Conservation (phyloP, 2,888 invertebrate species). For the Proisotoma minuta region DNA sequence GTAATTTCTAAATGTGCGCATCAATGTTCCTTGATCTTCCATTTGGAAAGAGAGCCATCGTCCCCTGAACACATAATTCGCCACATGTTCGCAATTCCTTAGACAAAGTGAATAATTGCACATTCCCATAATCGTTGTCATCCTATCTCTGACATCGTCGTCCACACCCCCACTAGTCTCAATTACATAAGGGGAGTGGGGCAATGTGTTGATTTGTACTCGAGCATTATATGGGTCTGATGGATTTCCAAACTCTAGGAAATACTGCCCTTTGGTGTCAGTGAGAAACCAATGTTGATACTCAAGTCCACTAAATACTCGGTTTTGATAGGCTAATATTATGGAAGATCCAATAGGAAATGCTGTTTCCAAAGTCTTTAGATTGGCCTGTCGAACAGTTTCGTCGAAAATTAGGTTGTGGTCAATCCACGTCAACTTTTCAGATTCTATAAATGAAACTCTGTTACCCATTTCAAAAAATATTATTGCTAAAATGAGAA, state of each 20-base stretch:
- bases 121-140: conserved; percentile 8
- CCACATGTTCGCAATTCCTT: conserved; percentile 23
- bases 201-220: conserved; percentile 12
- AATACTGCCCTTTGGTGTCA: not conserved
- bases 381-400: conserved; percentile 2
- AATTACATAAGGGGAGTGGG: not conserved
- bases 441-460: conserved; percentile 5
- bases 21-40: not conserved
- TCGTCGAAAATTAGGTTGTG: conserved; percentile 9
- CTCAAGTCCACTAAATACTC: not conserved
- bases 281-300: conserved; percentile 19
- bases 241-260: conserved; percentile 12
- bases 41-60: conserved; percentile 13
- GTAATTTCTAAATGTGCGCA: not conserved
- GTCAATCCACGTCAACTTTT: conserved; percentile 15
- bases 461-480: conserved; percentile 7
- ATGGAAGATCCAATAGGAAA: not conserved
- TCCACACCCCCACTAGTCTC: conserved; percentile 1
- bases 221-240: conserved; percentile 10
- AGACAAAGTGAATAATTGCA: conserved; percentile 17
- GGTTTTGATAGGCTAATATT: not conserved
- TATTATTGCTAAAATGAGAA: too few species aligned
- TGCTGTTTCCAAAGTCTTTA: not conserved
- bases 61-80: conserved; percentile 20
- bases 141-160: conserved; percentile 1